phyloP scores from a whole-genome alignment of 2,888 invertebrate species.

The Hypomecis atomaria region DNA sequence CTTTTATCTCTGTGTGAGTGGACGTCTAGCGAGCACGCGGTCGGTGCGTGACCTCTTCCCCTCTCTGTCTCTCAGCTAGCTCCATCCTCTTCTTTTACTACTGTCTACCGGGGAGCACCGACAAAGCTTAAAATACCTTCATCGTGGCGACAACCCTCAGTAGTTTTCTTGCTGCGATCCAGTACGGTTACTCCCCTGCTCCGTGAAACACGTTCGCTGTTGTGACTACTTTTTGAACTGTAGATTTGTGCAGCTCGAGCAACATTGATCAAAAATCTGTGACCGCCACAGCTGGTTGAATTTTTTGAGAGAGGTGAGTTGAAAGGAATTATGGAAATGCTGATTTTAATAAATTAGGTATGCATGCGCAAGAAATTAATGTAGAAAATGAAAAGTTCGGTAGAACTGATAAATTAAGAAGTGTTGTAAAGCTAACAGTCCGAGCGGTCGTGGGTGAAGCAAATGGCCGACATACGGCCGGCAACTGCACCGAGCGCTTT shows the following conservation, averaged over 20 bases:
- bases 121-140: slow-evolving; percentile 78
- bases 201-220: slow-evolving; percentile 58
- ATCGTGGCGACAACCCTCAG: slow-evolving; percentile 70
- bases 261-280: slow-evolving; percentile 48
- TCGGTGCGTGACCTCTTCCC: slow-evolving; percentile 67
- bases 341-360: slow-evolving; percentile 27
- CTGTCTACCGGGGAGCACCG: slow-evolving; percentile 67
- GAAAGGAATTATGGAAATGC: slow-evolving; percentile 35
- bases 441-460: slow-evolving; percentile 47
- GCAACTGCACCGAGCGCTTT: slow-evolving; percentile 65
- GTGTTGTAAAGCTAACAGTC: slow-evolving; percentile 49
- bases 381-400: slow-evolving; percentile 34
- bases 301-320: slow-evolving; percentile 66
- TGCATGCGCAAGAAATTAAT: slow-evolving; percentile 40
- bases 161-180: slow-evolving; percentile 70
- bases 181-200: slow-evolving; percentile 55
- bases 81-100: slow-evolving; percentile 56
- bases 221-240: slow-evolving; percentile 68
- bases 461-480: slow-evolving; percentile 71
- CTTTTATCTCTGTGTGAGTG: slow-evolving; percentile 65
- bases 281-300: slow-evolving; percentile 51
- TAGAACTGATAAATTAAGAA: slow-evolving; percentile 32
- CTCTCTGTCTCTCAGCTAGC: slow-evolving; percentile 63
- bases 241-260: slow-evolving; percentile 60
- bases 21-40: slow-evolving; percentile 74